Percentiles rank a stretch among this genome's conserved stretches.
These are phyloP conservation scores for Perizoma flavofasciatum DNA, from an alignment of 2,888 invertebrate species.

Conservation along the genomic window DNA sequence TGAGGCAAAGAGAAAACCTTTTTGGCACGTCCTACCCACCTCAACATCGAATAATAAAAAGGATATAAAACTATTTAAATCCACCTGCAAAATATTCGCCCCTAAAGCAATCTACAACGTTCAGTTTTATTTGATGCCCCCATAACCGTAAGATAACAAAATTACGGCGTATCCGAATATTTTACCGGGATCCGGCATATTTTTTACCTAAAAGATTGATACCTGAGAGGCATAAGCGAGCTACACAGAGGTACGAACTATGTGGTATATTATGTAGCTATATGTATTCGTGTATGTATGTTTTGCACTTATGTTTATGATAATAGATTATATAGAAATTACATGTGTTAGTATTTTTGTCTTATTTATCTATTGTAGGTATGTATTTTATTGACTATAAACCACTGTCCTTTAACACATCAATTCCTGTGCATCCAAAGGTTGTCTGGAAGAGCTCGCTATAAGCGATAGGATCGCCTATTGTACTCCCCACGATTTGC, in stretches of 20 bases:
- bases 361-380: too few species aligned
- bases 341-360: too few species aligned
- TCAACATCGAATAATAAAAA: conserved; percentile 7
- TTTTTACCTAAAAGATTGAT: conserved; percentile 31
- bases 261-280: too few species aligned
- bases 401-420: neutral
- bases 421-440: too few species aligned
- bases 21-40: neutral
- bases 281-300: too few species aligned
- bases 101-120: conserved; percentile 31
- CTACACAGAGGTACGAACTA: neutral
- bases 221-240: neutral
- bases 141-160: conserved; percentile 39
- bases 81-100: conserved; percentile 24
- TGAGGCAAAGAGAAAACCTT: neutral
- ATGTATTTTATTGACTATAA: neutral
- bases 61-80: conserved; percentile 24
- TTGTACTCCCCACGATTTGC: too few species aligned
- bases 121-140: conserved; percentile 37
- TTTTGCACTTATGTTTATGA: too few species aligned
- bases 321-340: too few species aligned
- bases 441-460: too few species aligned
- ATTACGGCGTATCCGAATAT: conserved; percentile 41
- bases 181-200: conserved; percentile 37
- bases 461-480: too few species aligned